Evolutionary conservation across 2,113 vertebrate genomes (phyloP), one percentile per base, ranked within the genome.

Genomic region (Chinchilla lanigera): DNA sequence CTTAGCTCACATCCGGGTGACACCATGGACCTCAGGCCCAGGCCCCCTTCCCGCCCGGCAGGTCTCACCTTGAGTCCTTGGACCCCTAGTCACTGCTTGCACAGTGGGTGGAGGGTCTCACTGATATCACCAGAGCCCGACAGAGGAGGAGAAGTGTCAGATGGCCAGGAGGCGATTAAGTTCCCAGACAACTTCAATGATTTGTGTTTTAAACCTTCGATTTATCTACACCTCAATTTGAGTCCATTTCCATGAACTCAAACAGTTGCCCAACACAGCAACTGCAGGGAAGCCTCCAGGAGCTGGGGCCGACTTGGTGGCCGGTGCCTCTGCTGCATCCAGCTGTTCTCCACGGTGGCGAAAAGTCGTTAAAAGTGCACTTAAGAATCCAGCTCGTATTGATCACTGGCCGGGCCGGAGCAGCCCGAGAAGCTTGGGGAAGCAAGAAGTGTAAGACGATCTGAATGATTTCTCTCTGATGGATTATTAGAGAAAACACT

Each of bases 291-390:
- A 90, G 20, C 22, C 96, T 93, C 88, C 84, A 30, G 33, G 86
- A 96, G 94, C 71, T 5, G 8, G 93, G 71, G 93, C 50, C 20
- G 77, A 96, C 92, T 13, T 94, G 94, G 96, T 92, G 95, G 95
- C 47, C 88, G 61, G 93, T 73, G 90, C 91, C 91, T 60, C 90
- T 78, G 84, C 91, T 95, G 97, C 69, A 80, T 85, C 80, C 80
- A 67, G 12, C 89, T 75, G 33, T 94, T 90, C 86, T 93, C 80
- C 73, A 9, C 20, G 6, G 86, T 82, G 67, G 89, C 30, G 91
- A 78, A 97, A 97, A 95, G 67, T 98, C 96, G n/a, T 98, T 98
- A 97, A 97, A 93, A 96, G 96, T 82, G 1, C 97, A 90, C 97
- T 98, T 87, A 58, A 22, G 87, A 83, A 80, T 30, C 94, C 60